Conservation (phyloP, 2,797 vertebrate species). For the Smutsia temminckii region DNA sequence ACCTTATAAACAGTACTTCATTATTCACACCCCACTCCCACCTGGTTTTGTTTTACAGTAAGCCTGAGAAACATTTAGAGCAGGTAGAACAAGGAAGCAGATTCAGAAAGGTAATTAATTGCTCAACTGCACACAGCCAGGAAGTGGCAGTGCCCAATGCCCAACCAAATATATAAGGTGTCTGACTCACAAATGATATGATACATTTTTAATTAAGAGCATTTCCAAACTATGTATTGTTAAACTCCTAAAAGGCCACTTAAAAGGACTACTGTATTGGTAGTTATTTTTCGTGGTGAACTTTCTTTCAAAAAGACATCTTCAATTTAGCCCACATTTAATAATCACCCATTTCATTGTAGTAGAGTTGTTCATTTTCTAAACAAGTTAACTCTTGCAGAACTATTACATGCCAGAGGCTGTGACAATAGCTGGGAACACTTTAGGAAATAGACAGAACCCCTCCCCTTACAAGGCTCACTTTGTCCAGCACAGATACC, state of each 20-base stretch:
- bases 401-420: background rate
- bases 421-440: background rate
- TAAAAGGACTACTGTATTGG: background rate
- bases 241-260: conserved; percentile 26
- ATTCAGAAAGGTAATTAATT: conserved; percentile 46
- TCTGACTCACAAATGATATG: conserved; percentile 15
- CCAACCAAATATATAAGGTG: background rate
- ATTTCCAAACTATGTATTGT: background rate
- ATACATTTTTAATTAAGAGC: conserved; percentile 44
- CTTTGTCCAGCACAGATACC: background rate
- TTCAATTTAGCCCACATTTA: background rate
- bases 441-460: background rate
- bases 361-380: background rate
- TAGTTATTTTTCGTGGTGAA: background rate
- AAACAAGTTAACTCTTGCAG: background rate
- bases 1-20: background rate
- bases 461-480: background rate
- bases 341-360: background rate
- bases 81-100: background rate
- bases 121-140: conserved; percentile 19
- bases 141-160: background rate
- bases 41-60: background rate
- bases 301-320: background rate
- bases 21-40: background rate
- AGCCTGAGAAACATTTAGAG: conserved; percentile 8